These are phyloP conservation scores for Drosophila hamatofila DNA, from an alignment of 2,888 invertebrate genomes.

Conservation along the genomic window DNA sequence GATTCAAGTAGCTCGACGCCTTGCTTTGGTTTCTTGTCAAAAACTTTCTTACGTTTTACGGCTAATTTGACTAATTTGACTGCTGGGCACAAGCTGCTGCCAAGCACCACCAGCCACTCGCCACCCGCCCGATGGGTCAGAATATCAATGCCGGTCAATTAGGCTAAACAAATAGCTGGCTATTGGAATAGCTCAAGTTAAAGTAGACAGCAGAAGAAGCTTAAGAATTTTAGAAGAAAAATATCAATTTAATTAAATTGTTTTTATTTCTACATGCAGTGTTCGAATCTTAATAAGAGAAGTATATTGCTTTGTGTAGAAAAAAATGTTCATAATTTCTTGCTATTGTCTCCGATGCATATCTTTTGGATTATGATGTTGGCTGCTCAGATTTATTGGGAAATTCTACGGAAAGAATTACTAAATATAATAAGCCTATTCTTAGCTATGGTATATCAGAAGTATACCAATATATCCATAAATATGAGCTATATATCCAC, in stretches of 20 bases:
- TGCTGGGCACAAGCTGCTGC: slow-evolving; percentile 32
- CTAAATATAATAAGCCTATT: no score
- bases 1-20: slow-evolving; percentile 18
- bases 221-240: slow-evolving; percentile 26
- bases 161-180: slow-evolving; percentile 40
- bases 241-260: slow-evolving; percentile 57
- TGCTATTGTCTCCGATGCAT: not conserved
- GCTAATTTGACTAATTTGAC: slow-evolving; percentile 72
- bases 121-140: slow-evolving; percentile 15
- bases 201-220: not conserved
- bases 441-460: no score
- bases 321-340: no score
- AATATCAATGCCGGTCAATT: slow-evolving; percentile 72
- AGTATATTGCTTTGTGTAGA: not conserved
- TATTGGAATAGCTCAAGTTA: slow-evolving; percentile 10
- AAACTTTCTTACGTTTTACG: slow-evolving; percentile 53
- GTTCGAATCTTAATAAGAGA: not conserved
- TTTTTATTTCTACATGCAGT: not conserved
- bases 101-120: not conserved
- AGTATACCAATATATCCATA: no score
- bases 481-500: no score
- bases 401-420: no score
- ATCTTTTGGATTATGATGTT: not conserved
- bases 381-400: no score
- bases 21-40: slow-evolving; percentile 23